Base-by-base conservation (phyloP, 2,113 vertebrate genomes). In the Lampris incognitus region DNA sequence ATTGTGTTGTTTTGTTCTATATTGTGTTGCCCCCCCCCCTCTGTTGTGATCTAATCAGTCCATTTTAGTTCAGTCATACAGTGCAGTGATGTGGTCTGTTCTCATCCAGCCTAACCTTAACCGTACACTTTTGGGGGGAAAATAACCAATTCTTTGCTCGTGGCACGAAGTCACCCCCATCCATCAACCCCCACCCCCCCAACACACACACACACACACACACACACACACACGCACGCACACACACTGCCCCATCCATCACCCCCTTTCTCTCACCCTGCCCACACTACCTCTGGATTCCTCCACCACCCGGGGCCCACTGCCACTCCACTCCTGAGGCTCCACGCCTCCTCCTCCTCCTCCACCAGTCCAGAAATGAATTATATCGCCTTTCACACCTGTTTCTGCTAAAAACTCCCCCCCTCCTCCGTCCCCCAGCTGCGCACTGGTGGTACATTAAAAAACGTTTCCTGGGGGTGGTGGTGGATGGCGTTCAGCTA, bases 371-470 rank as follows among this genome's bases (percentile, higher is more conserved):
- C 88, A 95, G 95, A 96, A 96, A 96, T 91, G 95, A 97, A 96
- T 94, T 95, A 90, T 79, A 92, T 93, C 95, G 91, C 92, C 92
- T 94, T 95, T 96, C 96, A 97, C 97, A 98, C 96, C 96, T 96
- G 97, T 97, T 97, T 97, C 95, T 96, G 93, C 87, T 97, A 95
- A 93, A 94, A 92, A 92, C 44, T 92, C 90, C 93, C 89, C 91
- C 58, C 2, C 24, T 24, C 24, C 24, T 24, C 24, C 24, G 24
- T 24, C 24, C 24, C 24, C 92, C 93, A 91, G 91, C 94, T 94
- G 91, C 92, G 93, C 80, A 73, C 92, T 96, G 95, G 92, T 95
- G 95, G 92, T 95, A 94, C 87, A 91, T 67, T 39, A 55, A 62
- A 64, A 81, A 84, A 91, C 91, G 94, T 92, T 95, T 94, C 91